Percentiles rank a stretch among this genome's conserved stretches.
These are phyloP conservation scores for Drosophila monieri DNA, from an alignment of 2,888 invertebrate genomes.

Conservation along the genomic window DNA sequence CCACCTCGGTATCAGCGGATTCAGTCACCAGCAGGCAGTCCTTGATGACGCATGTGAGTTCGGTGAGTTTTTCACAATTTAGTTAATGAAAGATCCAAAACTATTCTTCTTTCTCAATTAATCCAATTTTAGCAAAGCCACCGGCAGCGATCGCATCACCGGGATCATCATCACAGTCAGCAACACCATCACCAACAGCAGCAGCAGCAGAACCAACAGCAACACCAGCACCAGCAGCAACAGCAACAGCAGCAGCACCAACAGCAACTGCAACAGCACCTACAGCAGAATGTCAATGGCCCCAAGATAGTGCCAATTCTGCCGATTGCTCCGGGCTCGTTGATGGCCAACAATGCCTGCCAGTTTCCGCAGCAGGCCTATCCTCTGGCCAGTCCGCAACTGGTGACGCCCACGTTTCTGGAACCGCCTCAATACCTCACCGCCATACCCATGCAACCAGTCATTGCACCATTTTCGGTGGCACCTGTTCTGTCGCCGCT, in stretches of 20 bases:
- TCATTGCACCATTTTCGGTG: constrained; percentile 85
- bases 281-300: constrained; percentile 51
- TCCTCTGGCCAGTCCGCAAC: constrained; percentile 83
- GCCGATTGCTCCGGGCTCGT: constrained; percentile 62
- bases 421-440: constrained; percentile 86
- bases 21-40: constrained; percentile 87
- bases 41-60: constrained; percentile 84
- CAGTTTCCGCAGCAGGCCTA: constrained; percentile 85
- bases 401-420: constrained; percentile 82
- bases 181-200: constrained; percentile 62
- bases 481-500: constrained; percentile 83
- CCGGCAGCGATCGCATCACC: constrained; percentile 55
- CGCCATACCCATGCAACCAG: constrained; percentile 86
- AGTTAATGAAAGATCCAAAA: not conserved
- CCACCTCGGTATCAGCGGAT: constrained; percentile 88
- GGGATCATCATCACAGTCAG: constrained; percentile 42
- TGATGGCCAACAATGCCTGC: constrained; percentile 79
- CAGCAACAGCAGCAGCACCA: constrained; percentile 57
- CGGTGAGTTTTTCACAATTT: constrained; percentile 80
- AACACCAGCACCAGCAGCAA: constrained; percentile 44
- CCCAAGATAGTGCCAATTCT: constrained; percentile 71
- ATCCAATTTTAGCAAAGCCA: constrained; percentile 58
- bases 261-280: constrained; percentile 69
- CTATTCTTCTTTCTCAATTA: not conserved
- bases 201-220: constrained; percentile 43